These are phyloP conservation scores for Epizoanthus ramosus DNA, from an alignment of 92 coral and sea anemone genomes.

Conservation along the genomic window DNA sequence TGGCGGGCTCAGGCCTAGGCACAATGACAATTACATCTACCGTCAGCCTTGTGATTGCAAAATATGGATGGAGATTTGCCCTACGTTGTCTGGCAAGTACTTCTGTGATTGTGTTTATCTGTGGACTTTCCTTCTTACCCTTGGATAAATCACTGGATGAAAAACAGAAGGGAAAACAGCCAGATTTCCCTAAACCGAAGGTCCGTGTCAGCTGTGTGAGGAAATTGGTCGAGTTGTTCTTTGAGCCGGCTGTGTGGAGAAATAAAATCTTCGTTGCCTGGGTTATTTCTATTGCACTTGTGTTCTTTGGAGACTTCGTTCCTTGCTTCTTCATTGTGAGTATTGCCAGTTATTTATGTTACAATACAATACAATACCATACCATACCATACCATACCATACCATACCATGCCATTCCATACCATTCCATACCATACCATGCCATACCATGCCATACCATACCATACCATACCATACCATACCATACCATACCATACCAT, in stretches of 20 bases:
- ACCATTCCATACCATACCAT: too few relatives aligned
- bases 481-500: too few relatives aligned
- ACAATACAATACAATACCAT: too few relatives aligned
- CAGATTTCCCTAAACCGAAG: background rate
- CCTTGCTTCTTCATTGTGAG: too few relatives aligned
- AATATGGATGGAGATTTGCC: constrained; percentile 4
- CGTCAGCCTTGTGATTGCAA: constrained; percentile 12
- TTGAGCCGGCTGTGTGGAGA: constrained; percentile 51
- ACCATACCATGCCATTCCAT: too few relatives aligned
- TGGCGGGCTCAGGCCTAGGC: constrained; percentile 19
- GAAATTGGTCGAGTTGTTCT: background rate
- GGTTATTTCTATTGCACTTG: constrained; percentile 48
- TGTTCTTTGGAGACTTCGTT: constrained; percentile 51
- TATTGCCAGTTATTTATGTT: too few relatives aligned
- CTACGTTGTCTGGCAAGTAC: constrained; percentile 10
- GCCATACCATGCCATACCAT: too few relatives aligned
- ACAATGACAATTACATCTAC: constrained; percentile 19
- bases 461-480: too few relatives aligned
- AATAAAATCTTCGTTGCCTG: constrained; percentile 50
- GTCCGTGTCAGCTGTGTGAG: background rate
- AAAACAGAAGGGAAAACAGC: background rate
- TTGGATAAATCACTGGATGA: background rate
- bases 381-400: too few relatives aligned
- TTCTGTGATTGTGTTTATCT: background rate
- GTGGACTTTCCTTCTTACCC: constrained; percentile 6